Evolutionary conservation across 2,113 vertebrate genomes (phyloP).

Genomic region (Meriones unguiculatus): DNA sequence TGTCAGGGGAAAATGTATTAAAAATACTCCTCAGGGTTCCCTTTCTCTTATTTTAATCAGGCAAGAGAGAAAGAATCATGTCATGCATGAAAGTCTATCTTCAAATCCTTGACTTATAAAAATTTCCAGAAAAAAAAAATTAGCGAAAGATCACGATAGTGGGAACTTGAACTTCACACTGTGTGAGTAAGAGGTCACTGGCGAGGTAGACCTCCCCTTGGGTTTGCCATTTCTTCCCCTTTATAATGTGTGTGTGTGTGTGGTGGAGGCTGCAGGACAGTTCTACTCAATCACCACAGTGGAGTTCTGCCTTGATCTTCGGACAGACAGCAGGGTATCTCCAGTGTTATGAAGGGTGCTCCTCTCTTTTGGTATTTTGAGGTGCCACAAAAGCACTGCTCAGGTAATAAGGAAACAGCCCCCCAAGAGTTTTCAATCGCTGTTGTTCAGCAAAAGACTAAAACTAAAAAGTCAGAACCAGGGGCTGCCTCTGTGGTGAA

Average conservation of each 20-base stretch:
- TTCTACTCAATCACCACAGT: not conserved
- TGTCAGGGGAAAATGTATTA: constrained; percentile 85
- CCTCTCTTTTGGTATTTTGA: too few relatives aligned
- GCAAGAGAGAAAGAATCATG: constrained; percentile 71
- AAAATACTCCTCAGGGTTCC: constrained; percentile 86
- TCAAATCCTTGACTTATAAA: constrained; percentile 33
- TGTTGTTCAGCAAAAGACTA: not conserved
- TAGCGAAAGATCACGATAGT: constrained; percentile 48
- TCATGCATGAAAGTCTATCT: constrained; percentile 78
- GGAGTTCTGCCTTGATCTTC: not conserved
- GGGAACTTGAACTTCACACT: constrained; percentile 26
- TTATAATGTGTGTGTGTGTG: not conserved
- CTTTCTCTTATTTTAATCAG: constrained; percentile 81
- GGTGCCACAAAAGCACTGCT: not conserved
- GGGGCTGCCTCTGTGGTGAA: too few relatives aligned
- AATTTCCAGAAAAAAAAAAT: constrained; percentile 5
- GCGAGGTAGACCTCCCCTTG: not conserved
- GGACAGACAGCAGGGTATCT: not conserved
- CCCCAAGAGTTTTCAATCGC: not conserved
- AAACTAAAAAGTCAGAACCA: not conserved
- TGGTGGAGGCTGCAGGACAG: not conserved
- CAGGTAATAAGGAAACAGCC: not conserved
- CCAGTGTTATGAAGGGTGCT: too few relatives aligned
- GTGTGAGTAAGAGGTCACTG: not conserved
- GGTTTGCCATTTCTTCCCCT: not conserved